phyloP scores from a whole-genome alignment of 1,140 invertebrate species.

The Megalopta genalis region DNA sequence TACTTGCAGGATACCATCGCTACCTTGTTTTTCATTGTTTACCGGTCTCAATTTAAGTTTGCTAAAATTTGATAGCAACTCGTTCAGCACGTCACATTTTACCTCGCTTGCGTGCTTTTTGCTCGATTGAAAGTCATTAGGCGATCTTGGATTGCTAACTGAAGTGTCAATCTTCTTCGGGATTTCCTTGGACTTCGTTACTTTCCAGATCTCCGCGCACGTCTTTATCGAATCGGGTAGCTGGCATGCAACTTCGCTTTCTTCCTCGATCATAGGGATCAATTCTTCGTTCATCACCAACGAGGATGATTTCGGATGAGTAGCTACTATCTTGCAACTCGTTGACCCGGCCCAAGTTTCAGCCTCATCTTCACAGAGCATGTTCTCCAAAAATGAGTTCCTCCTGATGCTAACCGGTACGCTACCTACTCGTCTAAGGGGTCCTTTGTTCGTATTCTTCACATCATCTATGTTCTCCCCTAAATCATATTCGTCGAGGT shows the following conservation, averaged over 20 bases:
- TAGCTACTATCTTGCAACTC: slow-evolving; percentile 58
- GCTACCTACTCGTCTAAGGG: background rate
- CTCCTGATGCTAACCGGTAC: slow-evolving; percentile 46
- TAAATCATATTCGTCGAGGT: background rate
- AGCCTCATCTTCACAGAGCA: slow-evolving; percentile 61
- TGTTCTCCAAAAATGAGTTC: slow-evolving; percentile 70
- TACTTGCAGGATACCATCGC: background rate
- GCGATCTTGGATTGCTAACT: background rate
- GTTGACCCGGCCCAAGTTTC: background rate
- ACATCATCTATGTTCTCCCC: background rate
- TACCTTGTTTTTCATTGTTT: background rate
- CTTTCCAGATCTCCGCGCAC: background rate
- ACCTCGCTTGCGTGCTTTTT: slow-evolving; percentile 61
- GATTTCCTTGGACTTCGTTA: background rate
- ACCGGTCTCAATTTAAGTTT: slow-evolving; percentile 71
- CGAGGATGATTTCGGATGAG: slow-evolving; percentile 46
- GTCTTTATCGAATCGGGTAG: slow-evolving; percentile 11
- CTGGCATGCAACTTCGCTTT: background rate
- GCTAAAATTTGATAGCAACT: slow-evolving; percentile 73
- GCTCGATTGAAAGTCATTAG: background rate
- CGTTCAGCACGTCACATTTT: slow-evolving; percentile 73
- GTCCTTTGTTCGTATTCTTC: background rate
- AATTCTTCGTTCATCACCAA: background rate
- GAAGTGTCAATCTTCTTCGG: background rate
- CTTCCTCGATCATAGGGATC: background rate